Evolutionary conservation across 1,140 invertebrate genomes (phyloP).

Genomic region (Trinorchestia longiramus): DNA sequence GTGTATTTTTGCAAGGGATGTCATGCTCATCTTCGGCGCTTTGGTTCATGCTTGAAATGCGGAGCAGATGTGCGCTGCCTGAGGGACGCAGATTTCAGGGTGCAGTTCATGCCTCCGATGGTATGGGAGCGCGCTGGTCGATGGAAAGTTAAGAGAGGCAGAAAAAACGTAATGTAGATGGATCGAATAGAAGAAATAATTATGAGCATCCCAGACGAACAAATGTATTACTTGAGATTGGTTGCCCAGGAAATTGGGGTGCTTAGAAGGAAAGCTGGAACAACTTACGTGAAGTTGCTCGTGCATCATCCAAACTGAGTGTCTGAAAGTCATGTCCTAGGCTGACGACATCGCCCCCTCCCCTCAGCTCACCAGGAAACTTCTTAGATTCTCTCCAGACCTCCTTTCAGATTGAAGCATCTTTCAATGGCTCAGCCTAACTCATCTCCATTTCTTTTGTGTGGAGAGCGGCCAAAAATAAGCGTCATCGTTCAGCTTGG

Average conservation of each 20-base stretch:
- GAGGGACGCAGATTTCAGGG: too few relatives aligned
- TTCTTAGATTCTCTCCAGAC: background rate
- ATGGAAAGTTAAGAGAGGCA: too few relatives aligned
- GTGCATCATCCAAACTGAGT: background rate
- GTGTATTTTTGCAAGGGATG: too few relatives aligned
- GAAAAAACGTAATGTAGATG: too few relatives aligned
- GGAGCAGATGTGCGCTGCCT: too few relatives aligned
- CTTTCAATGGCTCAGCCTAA: conserved; percentile 7
- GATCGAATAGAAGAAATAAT: too few relatives aligned
- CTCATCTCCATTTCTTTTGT: conserved; percentile 40
- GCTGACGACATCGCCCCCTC: background rate
- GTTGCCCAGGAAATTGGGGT: background rate
- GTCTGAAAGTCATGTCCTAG: background rate
- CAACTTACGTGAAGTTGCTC: background rate
- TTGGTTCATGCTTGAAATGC: too few relatives aligned
- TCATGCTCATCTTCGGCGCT: too few relatives aligned
- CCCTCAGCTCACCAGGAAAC: background rate
- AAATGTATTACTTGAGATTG: background rate
- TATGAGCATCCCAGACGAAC: background rate
- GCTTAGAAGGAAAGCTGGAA: background rate
- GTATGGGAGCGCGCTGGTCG: too few relatives aligned
- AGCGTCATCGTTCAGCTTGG: background rate
- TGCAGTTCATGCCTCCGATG: too few relatives aligned
- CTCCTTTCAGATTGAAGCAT: background rate
- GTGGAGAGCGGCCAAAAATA: background rate